Evolutionary conservation across 2,797 vertebrate genomes (phyloP), one percentile per base, ranked within the genome.

Genomic region (Eulemur coronatus): DNA sequence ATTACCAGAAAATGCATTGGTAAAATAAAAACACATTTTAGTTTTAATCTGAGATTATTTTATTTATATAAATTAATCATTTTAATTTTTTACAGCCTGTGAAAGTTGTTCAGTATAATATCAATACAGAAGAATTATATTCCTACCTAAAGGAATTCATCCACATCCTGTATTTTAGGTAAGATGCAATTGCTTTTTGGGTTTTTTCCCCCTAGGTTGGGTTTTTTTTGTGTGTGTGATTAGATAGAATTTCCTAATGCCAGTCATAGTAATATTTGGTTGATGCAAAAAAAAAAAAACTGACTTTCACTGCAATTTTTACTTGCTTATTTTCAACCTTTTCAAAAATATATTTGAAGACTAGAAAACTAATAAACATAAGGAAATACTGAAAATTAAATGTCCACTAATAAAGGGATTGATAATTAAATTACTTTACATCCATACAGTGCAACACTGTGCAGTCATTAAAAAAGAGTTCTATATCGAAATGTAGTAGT

Each of bases 91-190:
- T 98, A 30, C 98, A 99, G 99, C 99, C 99, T 70, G 92, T 99
- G 98, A 99, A 98, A 98, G 99, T 99, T 96, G 99, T 99, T 92
- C 99, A 99, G 96, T 99, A 99, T 98, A 99, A 99, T 97, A 99
- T 99, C 98, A 99, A 99, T 96, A 99, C 99, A 91, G 99, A 99
- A 97, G 99, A 99, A 98, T 98, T 99, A 3, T 99, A 99, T 98
- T 99, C 99, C 14, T 99, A 99, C 94, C 99, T 99, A 98, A 99
- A 99, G 99, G 99, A 99, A 97, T 99, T 99, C 94, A 99, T 99
- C 98, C 99, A 99, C 97, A 99, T 99, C 97, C 98, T 99, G 2
- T 99, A 99, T 98, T 99, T 99, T 99, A 99, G 99, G 99, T 99
- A 96, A 98, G 98, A 35, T 61, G 11, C 4, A 33, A 8, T 95